A percentile compares a stretch with the other conserved stretches of the same genome.
Conservation (phyloP, 2,888 invertebrate genomes). For the Sisyra terminalis region DNA sequence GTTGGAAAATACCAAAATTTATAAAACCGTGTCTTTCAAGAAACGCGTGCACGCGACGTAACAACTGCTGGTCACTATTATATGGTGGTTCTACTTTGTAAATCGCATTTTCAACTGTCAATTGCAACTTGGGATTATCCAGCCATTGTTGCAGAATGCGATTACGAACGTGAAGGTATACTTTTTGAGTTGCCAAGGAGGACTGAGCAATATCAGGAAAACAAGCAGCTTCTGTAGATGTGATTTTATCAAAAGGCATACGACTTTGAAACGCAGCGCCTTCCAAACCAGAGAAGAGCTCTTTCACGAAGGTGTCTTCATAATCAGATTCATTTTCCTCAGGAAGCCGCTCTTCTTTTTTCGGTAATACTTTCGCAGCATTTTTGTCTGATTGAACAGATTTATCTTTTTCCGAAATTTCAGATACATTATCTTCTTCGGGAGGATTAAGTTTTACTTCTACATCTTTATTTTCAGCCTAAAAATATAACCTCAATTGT, state of each 20-base stretch:
- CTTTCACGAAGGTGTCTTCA: slow-evolving; percentile 40
- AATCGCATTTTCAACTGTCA: slow-evolving; percentile 65
- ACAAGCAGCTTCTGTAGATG: slow-evolving; percentile 81
- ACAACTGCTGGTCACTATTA: slow-evolving; percentile 75
- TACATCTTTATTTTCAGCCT: slow-evolving; percentile 49
- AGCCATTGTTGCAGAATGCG: slow-evolving; percentile 87
- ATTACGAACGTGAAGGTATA: slow-evolving; percentile 85
- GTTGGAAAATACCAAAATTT: slow-evolving; percentile 92
- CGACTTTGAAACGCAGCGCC: slow-evolving; percentile 90
- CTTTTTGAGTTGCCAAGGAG: slow-evolving; percentile 65
- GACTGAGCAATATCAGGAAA: slow-evolving; percentile 83
- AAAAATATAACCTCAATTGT: slow-evolving; percentile 12
- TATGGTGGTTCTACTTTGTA: slow-evolving; percentile 80
- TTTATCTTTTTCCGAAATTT: slow-evolving; percentile 44
- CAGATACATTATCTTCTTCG: slow-evolving; percentile 43
- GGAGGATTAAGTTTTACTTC: slow-evolving; percentile 46
- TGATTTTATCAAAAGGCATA: slow-evolving; percentile 87
- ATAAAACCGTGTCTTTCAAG: slow-evolving; percentile 92
- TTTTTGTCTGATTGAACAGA: slow-evolving; percentile 37
- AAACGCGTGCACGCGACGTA: slow-evolving; percentile 76
- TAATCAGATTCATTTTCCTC: slow-evolving; percentile 45
- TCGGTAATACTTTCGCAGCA: slow-evolving; percentile 27
- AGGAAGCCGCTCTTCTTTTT: slow-evolving; percentile 22
- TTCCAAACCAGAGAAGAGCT: slow-evolving; percentile 40
- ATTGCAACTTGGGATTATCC: slow-evolving; percentile 84